Conservation (phyloP, 2,113 vertebrate genomes). For the Rhinopomastus cyanomelas region DNA sequence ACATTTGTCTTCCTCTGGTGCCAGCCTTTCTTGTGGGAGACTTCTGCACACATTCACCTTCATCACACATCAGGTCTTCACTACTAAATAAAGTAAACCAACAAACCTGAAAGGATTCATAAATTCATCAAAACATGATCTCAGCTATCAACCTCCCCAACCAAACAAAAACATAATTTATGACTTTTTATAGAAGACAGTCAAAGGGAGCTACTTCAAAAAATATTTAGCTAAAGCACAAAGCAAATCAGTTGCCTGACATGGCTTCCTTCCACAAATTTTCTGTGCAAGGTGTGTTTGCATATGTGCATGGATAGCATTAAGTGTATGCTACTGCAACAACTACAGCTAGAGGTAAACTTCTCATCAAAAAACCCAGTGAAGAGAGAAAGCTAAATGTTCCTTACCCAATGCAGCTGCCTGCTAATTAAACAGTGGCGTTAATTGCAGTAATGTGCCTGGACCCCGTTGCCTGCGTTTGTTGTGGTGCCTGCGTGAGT, state of each 20-base stretch:
- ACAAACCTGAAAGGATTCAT: not conserved
- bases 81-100: slow-evolving; percentile 2
- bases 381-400: slow-evolving; percentile 41
- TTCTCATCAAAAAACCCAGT: slow-evolving; percentile 21
- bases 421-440: slow-evolving; percentile 51
- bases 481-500: not conserved
- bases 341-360: not conserved
- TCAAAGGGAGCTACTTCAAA: slow-evolving; percentile 9
- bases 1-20: not conserved
- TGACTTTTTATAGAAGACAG: slow-evolving; percentile 11
- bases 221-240: slow-evolving; percentile 16
- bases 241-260: slow-evolving; percentile 11
- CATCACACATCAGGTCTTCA: not conserved
- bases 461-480: not conserved
- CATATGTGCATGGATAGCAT: rapidly evolving
- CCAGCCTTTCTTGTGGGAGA: not conserved
- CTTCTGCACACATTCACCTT: not conserved
- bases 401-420: not conserved
- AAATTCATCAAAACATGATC: not conserved
- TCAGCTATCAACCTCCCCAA: not conserved
- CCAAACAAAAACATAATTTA: not conserved
- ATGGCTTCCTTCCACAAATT: not conserved
- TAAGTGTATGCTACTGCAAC: not conserved
- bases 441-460: not conserved
- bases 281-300: not conserved